Conservation (phyloP, 2,113 vertebrate genomes). For the Eclectus roratus region DNA sequence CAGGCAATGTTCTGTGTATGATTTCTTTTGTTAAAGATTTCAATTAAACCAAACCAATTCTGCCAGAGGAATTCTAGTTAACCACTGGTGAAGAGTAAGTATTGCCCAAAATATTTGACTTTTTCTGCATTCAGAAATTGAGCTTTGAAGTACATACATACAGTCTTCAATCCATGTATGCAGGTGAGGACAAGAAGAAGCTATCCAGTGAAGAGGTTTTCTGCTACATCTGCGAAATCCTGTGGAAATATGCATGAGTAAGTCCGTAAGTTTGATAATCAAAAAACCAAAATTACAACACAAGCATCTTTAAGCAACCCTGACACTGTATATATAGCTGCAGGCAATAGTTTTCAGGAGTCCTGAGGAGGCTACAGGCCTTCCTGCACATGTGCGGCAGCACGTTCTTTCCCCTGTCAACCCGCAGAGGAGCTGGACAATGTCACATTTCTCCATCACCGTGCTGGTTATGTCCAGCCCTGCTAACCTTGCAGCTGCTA, state of each 20-base stretch:
- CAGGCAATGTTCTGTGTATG: constrained; percentile 24
- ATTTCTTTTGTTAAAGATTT: not conserved
- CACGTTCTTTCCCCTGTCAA: too few relatives aligned
- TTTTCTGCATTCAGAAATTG: not conserved
- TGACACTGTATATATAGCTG: not conserved
- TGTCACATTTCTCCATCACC: not conserved
- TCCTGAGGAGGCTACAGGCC: not conserved
- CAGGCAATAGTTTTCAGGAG: not conserved
- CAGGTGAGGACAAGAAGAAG: not conserved
- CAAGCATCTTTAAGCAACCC: not conserved
- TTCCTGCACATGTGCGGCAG: not conserved
- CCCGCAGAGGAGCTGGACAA: rapidly evolving
- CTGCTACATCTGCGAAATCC: not conserved
- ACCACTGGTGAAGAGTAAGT: not conserved
- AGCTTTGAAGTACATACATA: not conserved
- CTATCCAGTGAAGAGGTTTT: not conserved
- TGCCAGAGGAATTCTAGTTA: not conserved
- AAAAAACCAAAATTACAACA: not conserved
- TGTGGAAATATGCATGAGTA: not conserved
- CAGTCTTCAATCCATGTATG: not conserved
- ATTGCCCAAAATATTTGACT: not conserved
- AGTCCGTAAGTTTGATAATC: not conserved
- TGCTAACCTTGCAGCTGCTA: not conserved
- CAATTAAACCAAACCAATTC: not conserved
- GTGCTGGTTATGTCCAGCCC: not conserved